These are phyloP conservation scores for Anthopleura sola DNA, from an alignment of 64 coral and sea anemone genomes.

Conservation along the genomic window DNA sequence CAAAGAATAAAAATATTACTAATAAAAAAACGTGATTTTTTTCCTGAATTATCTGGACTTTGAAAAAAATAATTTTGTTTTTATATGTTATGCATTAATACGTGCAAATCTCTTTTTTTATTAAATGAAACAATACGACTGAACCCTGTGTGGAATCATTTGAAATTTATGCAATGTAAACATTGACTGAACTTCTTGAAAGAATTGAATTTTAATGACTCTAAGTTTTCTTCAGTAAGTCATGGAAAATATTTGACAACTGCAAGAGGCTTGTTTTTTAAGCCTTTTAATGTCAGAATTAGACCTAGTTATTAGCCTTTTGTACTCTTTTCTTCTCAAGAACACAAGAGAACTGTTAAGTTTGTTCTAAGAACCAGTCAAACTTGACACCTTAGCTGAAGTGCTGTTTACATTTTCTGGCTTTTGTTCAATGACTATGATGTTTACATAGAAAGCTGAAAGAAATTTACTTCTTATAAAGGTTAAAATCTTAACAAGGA, in stretches of 20 bases:
- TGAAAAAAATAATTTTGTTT: too few relatives aligned
- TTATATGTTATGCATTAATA: too few relatives aligned
- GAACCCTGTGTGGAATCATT: not conserved
- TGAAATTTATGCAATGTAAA: constrained; percentile 15
- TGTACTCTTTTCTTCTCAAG: not conserved
- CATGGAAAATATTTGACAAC: too few relatives aligned
- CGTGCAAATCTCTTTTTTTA: not conserved
- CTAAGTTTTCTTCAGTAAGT: too few relatives aligned
- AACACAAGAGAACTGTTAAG: not conserved
- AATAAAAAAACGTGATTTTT: not conserved
- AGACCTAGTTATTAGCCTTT: not conserved
- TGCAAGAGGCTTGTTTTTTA: not conserved
- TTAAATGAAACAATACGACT: not conserved
- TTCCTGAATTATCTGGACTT: not conserved
- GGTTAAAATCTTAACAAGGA: not conserved
- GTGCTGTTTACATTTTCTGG: not conserved
- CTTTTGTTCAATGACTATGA: not conserved
- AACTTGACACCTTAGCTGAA: not conserved
- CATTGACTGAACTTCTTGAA: not conserved
- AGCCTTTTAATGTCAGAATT: not conserved
- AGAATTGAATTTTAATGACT: not conserved
- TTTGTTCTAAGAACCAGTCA: constrained; percentile 2
- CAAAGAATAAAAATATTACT: not conserved
- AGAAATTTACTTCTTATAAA: not conserved
- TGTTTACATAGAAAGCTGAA: not conserved